Percentiles rank a stretch among this genome's conserved stretches.
Conservation (phyloP, 2,888 invertebrate species). For the Cantharis nigra region DNA sequence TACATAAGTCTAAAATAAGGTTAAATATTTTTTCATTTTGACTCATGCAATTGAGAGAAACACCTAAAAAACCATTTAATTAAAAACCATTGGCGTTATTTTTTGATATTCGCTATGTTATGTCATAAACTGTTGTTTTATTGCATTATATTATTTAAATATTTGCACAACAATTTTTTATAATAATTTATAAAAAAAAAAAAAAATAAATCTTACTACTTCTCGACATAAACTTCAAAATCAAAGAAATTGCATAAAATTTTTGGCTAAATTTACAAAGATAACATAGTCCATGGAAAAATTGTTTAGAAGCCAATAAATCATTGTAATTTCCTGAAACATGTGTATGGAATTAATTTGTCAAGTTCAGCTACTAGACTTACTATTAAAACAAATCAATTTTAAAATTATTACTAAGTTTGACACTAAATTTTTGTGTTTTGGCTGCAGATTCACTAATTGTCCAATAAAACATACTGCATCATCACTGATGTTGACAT, state of each 20-base stretch:
- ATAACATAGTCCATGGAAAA: conserved; percentile 24
- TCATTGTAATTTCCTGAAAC: conserved; percentile 33
- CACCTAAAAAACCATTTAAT: conserved; percentile 22
- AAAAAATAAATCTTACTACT: conserved; percentile 30
- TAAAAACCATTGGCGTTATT: no score
- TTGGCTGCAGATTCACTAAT: neutral
- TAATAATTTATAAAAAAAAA: no score
- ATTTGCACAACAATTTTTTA: neutral
- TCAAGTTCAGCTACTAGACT: neutral
- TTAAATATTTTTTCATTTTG: conserved; percentile 31
- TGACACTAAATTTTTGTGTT: conserved; percentile 10
- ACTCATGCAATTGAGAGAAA: conserved; percentile 31
- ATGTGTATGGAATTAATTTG: neutral
- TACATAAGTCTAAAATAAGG: conserved; percentile 27
- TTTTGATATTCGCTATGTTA: no score
- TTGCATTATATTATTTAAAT: no score
- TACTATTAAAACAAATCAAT: conserved; percentile 36
- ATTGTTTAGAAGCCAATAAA: conserved; percentile 31
- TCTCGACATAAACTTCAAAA: conserved; percentile 35
- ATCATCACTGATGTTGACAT: conserved; percentile 1
- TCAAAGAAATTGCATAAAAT: conserved; percentile 28
- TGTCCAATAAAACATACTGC: conserved; percentile 13
- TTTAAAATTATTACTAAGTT: conserved; percentile 32
- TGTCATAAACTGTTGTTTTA: no score
- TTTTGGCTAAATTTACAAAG: conserved; percentile 30